Base-by-base conservation (phyloP, 2,888 invertebrate species). In the Tolmerus cingulatus region DNA sequence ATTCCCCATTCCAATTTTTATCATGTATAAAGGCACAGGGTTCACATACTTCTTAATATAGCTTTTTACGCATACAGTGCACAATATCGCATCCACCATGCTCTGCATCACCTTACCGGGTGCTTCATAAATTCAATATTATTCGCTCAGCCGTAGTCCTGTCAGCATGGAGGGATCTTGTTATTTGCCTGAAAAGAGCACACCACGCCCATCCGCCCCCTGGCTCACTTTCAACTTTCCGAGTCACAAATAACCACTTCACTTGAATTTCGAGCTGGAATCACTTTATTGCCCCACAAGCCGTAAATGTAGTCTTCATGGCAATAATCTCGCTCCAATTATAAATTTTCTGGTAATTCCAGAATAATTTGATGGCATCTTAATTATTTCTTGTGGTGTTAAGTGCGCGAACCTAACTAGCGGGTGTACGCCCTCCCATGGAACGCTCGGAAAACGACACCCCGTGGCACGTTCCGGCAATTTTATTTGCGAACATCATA, bases 301-400 rank as follows among this genome's bases (percentile, higher is more conserved):
- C 85, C 74, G 51, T 30, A 81, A 46, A 81, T 43, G 40, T 27
- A 66, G 82, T 66, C 66, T 34, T 66, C 37, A 74, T 74, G 40
- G 85, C 37, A 85, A 85, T 85, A 74, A 85, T 74, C 74, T 85
- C 23, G 85, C 16, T 85, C 74, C 74, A 85, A 85, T 85, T 85
- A 85, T 74, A 74, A 85, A 85, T 85, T 85, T 85, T 23, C 40
- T 74, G 43, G 85, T 74, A 37, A 74, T 85, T 40, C 34, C 57
- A 30, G 74, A 43, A 85, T 85, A 85, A 85, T 74, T 74, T 85
- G 85, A 85, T 85, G 74, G 74, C 74, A 85, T 85, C 74, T 85
- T 85, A 85, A 74, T 85, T 85, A 85, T 85, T 74, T 85, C 85
- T 84, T 66, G 66, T 84, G 82, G 82, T 84, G 51, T 81, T 55